A percentile compares a stretch with the other conserved stretches of the same genome.
Evolutionary conservation across 2,888 invertebrate genomes (phyloP).

Genomic region (Nemoura dubitans): DNA sequence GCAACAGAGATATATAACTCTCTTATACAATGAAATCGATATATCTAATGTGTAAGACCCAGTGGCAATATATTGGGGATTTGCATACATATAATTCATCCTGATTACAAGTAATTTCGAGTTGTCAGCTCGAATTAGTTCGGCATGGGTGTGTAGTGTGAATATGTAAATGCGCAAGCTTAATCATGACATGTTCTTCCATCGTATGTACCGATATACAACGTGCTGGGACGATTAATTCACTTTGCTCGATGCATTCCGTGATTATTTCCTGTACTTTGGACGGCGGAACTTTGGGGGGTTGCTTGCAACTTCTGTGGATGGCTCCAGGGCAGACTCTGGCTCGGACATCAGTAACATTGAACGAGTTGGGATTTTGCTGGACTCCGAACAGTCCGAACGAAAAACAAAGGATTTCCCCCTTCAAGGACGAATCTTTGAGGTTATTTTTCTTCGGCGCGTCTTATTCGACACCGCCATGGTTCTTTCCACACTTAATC

Average conservation of each 20-base stretch:
- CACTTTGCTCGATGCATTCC: conserved; percentile 31
- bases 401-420: not conserved
- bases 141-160: not conserved
- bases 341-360: not conserved
- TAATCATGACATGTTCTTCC: conserved; percentile 42
- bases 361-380: too few species aligned
- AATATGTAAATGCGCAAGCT: conserved; percentile 39
- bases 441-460: not conserved
- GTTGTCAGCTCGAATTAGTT: conserved; percentile 41
- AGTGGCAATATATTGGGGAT: conserved; percentile 22
- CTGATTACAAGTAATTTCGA: conserved; percentile 40
- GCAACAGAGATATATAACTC: not conserved
- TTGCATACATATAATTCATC: conserved; percentile 41
- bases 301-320: not conserved
- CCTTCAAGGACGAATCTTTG: not conserved
- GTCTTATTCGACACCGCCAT: too few species aligned
- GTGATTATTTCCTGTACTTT: conserved; percentile 40
- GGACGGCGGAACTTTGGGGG: not conserved
- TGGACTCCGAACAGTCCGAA: too few species aligned
- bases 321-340: not conserved
- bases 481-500: too few species aligned
- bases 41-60: not conserved
- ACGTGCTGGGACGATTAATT: conserved; percentile 30
- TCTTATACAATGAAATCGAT: not conserved
- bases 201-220: conserved; percentile 7